Percentiles rank a stretch among this genome's conserved stretches.
phyloP scores from a whole-genome alignment of 2,888 invertebrate species.

The Eristalis arbustorum region DNA sequence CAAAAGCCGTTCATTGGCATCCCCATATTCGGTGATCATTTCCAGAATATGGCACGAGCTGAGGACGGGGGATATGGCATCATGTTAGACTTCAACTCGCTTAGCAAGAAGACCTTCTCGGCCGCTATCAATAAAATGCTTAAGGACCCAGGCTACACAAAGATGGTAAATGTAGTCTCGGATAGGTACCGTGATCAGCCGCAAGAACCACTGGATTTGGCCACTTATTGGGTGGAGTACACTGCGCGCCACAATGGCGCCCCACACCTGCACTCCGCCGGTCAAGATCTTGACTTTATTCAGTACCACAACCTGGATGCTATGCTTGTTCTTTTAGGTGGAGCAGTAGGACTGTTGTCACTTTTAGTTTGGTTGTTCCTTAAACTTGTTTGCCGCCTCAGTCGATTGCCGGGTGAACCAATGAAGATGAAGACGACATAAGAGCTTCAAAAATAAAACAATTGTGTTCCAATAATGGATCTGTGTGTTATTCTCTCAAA shows the following conservation, averaged over 20 bases:
- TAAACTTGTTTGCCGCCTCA: background rate
- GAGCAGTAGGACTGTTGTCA: slow-evolving; percentile 3
- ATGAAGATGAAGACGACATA: background rate
- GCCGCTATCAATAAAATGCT: slow-evolving; percentile 71
- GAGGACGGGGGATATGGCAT: slow-evolving; percentile 79
- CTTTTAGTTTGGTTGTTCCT: too few species aligned
- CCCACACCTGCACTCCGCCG: slow-evolving; percentile 75
- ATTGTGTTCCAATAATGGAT: too few species aligned
- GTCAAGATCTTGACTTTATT: slow-evolving; percentile 74
- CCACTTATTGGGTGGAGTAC: slow-evolving; percentile 78
- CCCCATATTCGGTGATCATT: slow-evolving; percentile 82
- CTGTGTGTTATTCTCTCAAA: too few species aligned
- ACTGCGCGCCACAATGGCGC: slow-evolving; percentile 76
- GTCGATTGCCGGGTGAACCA: background rate
- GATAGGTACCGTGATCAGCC: slow-evolving; percentile 76
- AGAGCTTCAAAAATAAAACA: too few species aligned
- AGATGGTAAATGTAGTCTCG: slow-evolving; percentile 72
- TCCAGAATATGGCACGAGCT: slow-evolving; percentile 80
- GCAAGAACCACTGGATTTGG: slow-evolving; percentile 74
- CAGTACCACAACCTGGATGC: slow-evolving; percentile 75
- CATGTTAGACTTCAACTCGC: slow-evolving; percentile 75
- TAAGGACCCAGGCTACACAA: slow-evolving; percentile 69
- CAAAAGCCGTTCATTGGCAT: slow-evolving; percentile 81
- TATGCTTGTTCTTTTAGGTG: slow-evolving; percentile 70
- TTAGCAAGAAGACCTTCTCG: slow-evolving; percentile 75